A percentile compares a stretch with the other conserved stretches of the same genome.
phyloP scores from a whole-genome alignment of 2,113 vertebrate genomes.

The Limnothrissa miodon region DNA sequence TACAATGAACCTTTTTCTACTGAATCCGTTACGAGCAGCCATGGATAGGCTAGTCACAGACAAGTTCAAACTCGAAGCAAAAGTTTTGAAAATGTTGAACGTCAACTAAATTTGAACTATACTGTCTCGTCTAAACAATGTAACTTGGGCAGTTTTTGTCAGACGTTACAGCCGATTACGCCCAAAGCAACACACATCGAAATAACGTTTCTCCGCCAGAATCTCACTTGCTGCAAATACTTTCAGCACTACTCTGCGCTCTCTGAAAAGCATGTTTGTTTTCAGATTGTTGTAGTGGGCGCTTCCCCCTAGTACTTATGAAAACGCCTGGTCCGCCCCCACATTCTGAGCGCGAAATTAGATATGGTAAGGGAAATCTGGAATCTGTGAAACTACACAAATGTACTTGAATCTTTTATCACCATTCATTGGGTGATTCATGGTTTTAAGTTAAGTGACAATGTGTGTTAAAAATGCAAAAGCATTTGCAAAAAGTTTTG shows the following conservation, averaged over 20 bases:
- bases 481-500: too few species aligned
- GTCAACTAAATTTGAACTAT: too few species aligned
- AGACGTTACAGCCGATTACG: neutral
- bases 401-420: too few species aligned
- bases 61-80: neutral
- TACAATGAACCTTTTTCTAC: conserved; percentile 67
- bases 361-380: too few species aligned
- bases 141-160: neutral
- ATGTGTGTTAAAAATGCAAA: too few species aligned
- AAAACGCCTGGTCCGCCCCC: neutral
- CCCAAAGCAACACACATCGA: neutral
- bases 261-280: neutral
- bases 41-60: too few species aligned
- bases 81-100: neutral
- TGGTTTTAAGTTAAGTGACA: too few species aligned
- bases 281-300: too few species aligned
- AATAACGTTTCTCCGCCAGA: neutral
- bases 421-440: neutral
- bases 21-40: conserved; percentile 54
- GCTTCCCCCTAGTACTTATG: neutral
- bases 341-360: neutral
- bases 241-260: neutral
- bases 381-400: too few species aligned
- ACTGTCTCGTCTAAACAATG: neutral
- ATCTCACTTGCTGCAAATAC: neutral